These are phyloP conservation scores for Arctia plantaginis DNA, from an alignment of 2,888 invertebrate genomes.

Conservation along the genomic window DNA sequence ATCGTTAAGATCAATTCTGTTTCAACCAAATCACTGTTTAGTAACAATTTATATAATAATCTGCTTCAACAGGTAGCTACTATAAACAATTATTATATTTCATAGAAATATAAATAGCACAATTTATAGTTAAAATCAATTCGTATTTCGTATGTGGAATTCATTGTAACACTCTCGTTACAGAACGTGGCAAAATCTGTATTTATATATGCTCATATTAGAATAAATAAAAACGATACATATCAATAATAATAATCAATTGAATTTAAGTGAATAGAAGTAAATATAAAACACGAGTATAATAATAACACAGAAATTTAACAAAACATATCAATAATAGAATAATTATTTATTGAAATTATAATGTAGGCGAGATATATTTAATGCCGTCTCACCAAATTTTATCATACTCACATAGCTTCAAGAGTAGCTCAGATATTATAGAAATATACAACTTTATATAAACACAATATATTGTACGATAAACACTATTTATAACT, in stretches of 20 bases:
- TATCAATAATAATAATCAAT: slow-evolving; percentile 19
- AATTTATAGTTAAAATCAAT: slow-evolving; percentile 21
- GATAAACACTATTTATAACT: background rate
- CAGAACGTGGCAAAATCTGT: slow-evolving; percentile 38
- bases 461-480: background rate
- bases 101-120: slow-evolving; percentile 36
- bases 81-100: slow-evolving; percentile 38
- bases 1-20: slow-evolving; percentile 41
- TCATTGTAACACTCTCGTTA: slow-evolving; percentile 26
- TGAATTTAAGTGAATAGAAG: slow-evolving; percentile 1
- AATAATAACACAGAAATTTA: background rate
- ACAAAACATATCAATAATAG: background rate
- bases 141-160: slow-evolving; percentile 12
- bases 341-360: slow-evolving; percentile 5
- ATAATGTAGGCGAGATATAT: background rate
- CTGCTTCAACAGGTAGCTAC: slow-evolving; percentile 33
- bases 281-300: slow-evolving; percentile 10
- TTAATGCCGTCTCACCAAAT: background rate
- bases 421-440: slow-evolving; percentile 15
- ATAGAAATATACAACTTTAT: slow-evolving; percentile 2
- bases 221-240: slow-evolving; percentile 18
- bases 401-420: slow-evolving; percentile 6
- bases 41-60: slow-evolving; percentile 20
- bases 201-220: slow-evolving; percentile 8
- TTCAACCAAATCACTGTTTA: slow-evolving; percentile 38